Evolutionary conservation across 2,113 vertebrate species (phyloP).

Genomic region (Aegypius monachus): DNA sequence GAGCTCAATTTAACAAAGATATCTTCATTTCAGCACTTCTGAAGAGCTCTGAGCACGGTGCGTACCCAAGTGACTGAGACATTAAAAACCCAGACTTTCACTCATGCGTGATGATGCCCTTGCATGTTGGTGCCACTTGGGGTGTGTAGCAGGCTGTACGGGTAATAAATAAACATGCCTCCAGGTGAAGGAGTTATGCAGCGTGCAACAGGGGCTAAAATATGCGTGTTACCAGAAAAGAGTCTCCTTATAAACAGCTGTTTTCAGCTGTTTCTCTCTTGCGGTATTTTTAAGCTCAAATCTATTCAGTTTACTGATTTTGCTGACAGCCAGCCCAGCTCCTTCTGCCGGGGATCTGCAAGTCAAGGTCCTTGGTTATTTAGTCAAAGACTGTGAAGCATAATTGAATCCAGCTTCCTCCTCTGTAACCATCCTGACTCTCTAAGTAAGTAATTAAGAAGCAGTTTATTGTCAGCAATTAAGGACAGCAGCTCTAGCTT

Average conservation of each 20-base stretch:
- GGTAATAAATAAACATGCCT: not conserved
- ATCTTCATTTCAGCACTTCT: not conserved
- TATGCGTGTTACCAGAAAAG: not conserved
- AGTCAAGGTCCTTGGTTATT: not conserved
- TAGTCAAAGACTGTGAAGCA: not conserved
- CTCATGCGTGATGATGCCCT: not conserved
- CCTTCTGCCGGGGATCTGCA: not conserved
- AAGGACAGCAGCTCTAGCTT: not conserved
- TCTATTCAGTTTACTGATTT: not conserved
- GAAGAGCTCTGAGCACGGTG: not conserved
- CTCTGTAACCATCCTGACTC: not conserved
- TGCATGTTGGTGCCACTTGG: not conserved
- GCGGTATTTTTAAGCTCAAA: not conserved
- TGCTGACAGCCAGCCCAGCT: not conserved
- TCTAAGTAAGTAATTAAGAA: not conserved
- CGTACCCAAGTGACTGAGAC: not conserved
- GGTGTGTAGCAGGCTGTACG: not conserved
- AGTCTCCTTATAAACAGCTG: not conserved
- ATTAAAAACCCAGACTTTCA: not conserved
- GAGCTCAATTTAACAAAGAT: not conserved
- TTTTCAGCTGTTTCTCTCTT: not conserved
- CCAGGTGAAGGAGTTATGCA: not conserved
- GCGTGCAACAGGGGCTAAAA: not conserved
- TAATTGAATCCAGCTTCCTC: not conserved
- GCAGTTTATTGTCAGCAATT: not conserved